Conservation (phyloP, 2,888 invertebrate genomes). For the Trichogramma evanescens region DNA sequence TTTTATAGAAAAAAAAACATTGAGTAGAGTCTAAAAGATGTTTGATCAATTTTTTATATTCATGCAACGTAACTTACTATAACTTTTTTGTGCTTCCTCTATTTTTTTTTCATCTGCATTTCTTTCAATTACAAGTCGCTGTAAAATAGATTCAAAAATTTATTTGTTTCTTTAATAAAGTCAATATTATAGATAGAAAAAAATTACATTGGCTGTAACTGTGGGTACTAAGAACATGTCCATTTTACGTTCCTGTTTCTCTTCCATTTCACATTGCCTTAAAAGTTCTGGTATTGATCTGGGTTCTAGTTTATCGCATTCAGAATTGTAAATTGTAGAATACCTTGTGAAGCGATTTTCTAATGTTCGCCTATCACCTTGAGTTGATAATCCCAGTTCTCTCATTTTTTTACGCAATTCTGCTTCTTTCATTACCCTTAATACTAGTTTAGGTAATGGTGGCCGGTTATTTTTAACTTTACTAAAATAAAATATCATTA, state of each 20-base stretch:
- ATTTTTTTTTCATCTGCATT: slow-evolving; percentile 43
- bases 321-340: slow-evolving; percentile 46
- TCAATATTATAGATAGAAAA: neutral
- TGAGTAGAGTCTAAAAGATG: neutral
- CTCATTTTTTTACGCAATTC: slow-evolving; percentile 47
- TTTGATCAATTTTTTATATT: slow-evolving; percentile 3
- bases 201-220: neutral
- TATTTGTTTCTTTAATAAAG: slow-evolving; percentile 2
- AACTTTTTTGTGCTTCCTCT: slow-evolving; percentile 44
- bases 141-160: slow-evolving; percentile 20
- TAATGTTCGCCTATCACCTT: slow-evolving; percentile 46
- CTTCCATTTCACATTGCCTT: slow-evolving; percentile 45
- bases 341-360: slow-evolving; percentile 44
- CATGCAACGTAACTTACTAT: slow-evolving; percentile 36
- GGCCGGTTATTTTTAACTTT: slow-evolving; percentile 35
- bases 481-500: neutral
- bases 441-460: slow-evolving; percentile 50
- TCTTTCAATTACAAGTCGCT: slow-evolving; percentile 39
- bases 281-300: slow-evolving; percentile 43
- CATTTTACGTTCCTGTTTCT: slow-evolving; percentile 38
- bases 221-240: slow-evolving; percentile 17
- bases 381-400: slow-evolving; percentile 46
- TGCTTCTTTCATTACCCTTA: slow-evolving; percentile 48
- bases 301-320: slow-evolving; percentile 49
- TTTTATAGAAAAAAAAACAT: slow-evolving; percentile 1